Conservation (phyloP, 2,888 invertebrate species). For the Oxycera nigricornis region DNA sequence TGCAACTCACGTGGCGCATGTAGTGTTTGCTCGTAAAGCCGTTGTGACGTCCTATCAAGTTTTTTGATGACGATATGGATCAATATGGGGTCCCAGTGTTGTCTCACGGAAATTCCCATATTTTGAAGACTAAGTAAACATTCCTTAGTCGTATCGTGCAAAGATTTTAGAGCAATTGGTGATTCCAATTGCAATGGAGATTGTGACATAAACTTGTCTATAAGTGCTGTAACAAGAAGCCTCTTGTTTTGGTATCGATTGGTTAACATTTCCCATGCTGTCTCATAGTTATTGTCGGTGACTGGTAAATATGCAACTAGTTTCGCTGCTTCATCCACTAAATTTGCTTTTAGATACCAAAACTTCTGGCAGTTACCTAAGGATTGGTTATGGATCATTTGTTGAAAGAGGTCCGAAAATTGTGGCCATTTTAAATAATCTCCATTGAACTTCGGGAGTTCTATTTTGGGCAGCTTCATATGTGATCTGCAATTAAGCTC, state of each 20-base stretch:
- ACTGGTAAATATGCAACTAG: conserved; percentile 37
- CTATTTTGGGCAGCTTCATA: conserved; percentile 8
- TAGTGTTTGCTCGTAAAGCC: conserved; percentile 10
- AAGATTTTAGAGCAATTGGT: conserved; percentile 1
- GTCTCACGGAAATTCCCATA: background rate
- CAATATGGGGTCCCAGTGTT: conserved; percentile 10
- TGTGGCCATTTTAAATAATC: conserved; percentile 22
- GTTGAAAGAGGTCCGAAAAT: conserved; percentile 6
- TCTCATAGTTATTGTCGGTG: conserved; percentile 40
- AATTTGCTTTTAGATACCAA: conserved; percentile 42
- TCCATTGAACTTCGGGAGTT: conserved; percentile 10
- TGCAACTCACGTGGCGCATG: background rate
- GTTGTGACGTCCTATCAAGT: background rate
- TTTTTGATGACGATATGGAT: background rate
- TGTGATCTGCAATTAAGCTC: background rate
- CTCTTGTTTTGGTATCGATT: conserved; percentile 41
- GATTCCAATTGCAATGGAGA: conserved; percentile 8
- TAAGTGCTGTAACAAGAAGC: conserved; percentile 32
- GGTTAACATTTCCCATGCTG: conserved; percentile 39
- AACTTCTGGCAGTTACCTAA: conserved; percentile 41
- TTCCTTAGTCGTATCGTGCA: conserved; percentile 27
- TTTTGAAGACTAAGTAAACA: background rate
- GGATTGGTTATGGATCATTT: conserved; percentile 12
- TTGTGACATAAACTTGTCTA: conserved; percentile 39
- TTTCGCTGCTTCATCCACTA: conserved; percentile 40